phyloP scores from a whole-genome alignment of 2,797 vertebrate genomes.

The Dendrocincla fuliginosa region DNA sequence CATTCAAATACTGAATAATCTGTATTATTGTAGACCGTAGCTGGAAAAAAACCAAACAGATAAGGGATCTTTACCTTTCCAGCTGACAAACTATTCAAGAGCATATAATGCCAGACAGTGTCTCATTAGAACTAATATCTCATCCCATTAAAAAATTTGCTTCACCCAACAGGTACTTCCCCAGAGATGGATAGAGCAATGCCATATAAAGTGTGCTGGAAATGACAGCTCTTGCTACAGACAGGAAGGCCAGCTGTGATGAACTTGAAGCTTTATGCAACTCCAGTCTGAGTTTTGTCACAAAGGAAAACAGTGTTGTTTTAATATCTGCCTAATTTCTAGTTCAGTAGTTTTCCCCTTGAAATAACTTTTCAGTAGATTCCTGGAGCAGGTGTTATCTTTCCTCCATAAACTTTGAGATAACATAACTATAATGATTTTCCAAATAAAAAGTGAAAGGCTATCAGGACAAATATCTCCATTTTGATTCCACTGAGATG shows the following conservation, averaged over 20 bases:
- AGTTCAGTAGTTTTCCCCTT: conserved; percentile 41
- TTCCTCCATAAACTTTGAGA: conserved; percentile 66
- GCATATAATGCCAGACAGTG: neutral
- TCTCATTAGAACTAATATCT: neutral
- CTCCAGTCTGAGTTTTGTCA: neutral
- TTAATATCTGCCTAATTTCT: conserved; percentile 24
- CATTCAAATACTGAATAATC: neutral
- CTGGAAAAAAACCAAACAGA: neutral
- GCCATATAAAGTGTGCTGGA: neutral
- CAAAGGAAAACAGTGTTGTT: neutral
- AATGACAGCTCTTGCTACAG: neutral
- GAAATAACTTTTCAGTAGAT: conserved; percentile 55
- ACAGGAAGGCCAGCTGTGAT: neutral
- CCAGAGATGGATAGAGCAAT: neutral
- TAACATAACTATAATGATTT: conserved; percentile 74
- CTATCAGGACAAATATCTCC: conserved; percentile 77
- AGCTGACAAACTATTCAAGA: neutral
- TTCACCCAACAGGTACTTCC: neutral
- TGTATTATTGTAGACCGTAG: neutral
- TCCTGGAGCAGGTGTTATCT: conserved; percentile 41
- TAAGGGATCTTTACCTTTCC: neutral
- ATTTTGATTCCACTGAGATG: conserved; percentile 78
- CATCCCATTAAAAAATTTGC: neutral
- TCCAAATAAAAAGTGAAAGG: conserved; percentile 79
- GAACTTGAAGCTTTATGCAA: neutral